These are phyloP conservation scores for Drosophila koepferae DNA, from an alignment of 2,888 invertebrate species.

Conservation along the genomic window DNA sequence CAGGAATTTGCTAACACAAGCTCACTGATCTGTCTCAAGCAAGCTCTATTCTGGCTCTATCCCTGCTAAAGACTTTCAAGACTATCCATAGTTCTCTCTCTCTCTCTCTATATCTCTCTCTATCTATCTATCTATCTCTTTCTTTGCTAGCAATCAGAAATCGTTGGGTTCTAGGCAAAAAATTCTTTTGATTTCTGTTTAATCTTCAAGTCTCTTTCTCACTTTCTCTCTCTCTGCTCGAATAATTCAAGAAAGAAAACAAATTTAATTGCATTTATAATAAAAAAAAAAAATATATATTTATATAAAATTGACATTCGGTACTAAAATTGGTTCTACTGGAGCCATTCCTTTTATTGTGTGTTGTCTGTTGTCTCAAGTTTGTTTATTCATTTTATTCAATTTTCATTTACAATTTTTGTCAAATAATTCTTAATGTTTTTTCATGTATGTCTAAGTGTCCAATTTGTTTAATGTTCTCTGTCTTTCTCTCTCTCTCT, in stretches of 20 bases:
- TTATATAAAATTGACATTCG: slow-evolving; percentile 84
- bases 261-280: slow-evolving; percentile 28
- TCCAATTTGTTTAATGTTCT: slow-evolving; percentile 8
- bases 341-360: slow-evolving; percentile 33
- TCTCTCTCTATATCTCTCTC: neutral
- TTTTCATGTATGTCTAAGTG: slow-evolving; percentile 45
- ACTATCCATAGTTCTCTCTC: neutral
- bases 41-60: slow-evolving; percentile 27
- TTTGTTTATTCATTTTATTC: slow-evolving; percentile 32
- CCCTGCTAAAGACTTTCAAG: slow-evolving; percentile 25
- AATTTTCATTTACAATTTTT: slow-evolving; percentile 20
- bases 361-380: slow-evolving; percentile 39
- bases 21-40: slow-evolving; percentile 34
- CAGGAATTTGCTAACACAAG: slow-evolving; percentile 57
- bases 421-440: slow-evolving; percentile 32
- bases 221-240: slow-evolving; percentile 30
- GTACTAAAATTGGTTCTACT: slow-evolving; percentile 40
- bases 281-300: slow-evolving; percentile 54
- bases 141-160: neutral
- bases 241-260: slow-evolving; percentile 10
- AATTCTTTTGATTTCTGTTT: slow-evolving; percentile 6
- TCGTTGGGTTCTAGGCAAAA: slow-evolving; percentile 3
- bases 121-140: neutral
- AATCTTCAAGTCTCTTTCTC: neutral
- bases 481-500: neutral